These are phyloP conservation scores for Peribatodes rhomboidaria DNA, from an alignment of 2,888 invertebrate genomes.

Conservation along the genomic window DNA sequence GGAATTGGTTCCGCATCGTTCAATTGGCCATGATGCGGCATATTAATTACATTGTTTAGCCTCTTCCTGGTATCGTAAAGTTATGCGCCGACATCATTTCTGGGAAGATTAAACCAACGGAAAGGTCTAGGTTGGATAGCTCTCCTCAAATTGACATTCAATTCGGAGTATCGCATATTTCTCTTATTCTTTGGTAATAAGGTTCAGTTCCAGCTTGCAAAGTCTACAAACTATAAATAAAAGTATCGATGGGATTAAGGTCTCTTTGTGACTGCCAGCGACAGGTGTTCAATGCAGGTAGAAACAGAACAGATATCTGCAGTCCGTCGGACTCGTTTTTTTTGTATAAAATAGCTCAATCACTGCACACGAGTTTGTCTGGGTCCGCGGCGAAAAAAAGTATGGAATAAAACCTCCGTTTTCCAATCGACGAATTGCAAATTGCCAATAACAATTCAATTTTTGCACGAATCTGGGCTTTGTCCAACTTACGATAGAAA, in stretches of 20 bases:
- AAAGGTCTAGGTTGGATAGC: slow-evolving; percentile 6
- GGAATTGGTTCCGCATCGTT: slow-evolving; percentile 55
- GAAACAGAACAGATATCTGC: slow-evolving; percentile 57
- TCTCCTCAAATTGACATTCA: slow-evolving; percentile 22
- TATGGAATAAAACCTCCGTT: slow-evolving; percentile 36
- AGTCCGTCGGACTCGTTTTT: slow-evolving; percentile 60
- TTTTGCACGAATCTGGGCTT: slow-evolving; percentile 39
- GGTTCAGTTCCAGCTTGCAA: slow-evolving; percentile 31
- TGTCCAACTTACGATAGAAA: slow-evolving; percentile 36
- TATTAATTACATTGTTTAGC: slow-evolving; percentile 46
- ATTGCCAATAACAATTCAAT: slow-evolving; percentile 49
- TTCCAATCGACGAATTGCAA: slow-evolving; percentile 42
- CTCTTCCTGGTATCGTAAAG: slow-evolving; percentile 26
- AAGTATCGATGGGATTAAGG: slow-evolving; percentile 44
- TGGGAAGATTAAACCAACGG: not conserved
- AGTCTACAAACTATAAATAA: slow-evolving; percentile 38
- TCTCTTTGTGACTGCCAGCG: slow-evolving; percentile 60
- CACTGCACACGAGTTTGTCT: slow-evolving; percentile 48
- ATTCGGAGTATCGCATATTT: slow-evolving; percentile 7
- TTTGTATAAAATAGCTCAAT: slow-evolving; percentile 61
- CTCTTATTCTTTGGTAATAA: slow-evolving; percentile 14
- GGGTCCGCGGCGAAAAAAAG: slow-evolving; percentile 41
- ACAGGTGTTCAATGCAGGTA: slow-evolving; percentile 84
- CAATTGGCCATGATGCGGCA: slow-evolving; percentile 56
- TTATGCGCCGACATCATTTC: slow-evolving; percentile 13